A percentile compares a stretch with the other conserved stretches of the same genome.
These are phyloP conservation scores for Carollia perspicillata DNA, from an alignment of 2,113 vertebrate genomes.

Conservation along the genomic window DNA sequence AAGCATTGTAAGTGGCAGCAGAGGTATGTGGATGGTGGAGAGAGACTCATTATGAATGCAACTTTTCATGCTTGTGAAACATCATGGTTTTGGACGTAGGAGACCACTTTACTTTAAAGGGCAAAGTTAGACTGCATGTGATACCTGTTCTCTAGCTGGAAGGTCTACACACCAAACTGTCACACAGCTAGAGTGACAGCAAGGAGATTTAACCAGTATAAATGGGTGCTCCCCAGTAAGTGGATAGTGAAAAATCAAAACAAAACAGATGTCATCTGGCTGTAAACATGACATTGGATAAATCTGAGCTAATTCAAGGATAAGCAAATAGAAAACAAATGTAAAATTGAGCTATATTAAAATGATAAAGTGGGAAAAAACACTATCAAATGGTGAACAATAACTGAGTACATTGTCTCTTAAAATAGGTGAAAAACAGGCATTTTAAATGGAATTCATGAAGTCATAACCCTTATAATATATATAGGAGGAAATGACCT, in stretches of 20 bases:
- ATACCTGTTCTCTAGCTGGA: not conserved
- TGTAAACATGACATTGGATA: not conserved
- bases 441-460: not conserved
- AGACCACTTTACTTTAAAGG: not conserved
- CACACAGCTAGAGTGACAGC: not conserved
- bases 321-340: not conserved
- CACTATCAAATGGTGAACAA: not conserved
- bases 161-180: not conserved
- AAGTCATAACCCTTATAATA: not conserved
- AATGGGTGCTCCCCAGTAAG: not conserved
- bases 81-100: not conserved
- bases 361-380: not conserved
- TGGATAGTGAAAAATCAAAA: not conserved
- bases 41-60: not conserved
- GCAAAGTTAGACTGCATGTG: not conserved
- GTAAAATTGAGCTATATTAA: not conserved
- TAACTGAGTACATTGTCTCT: not conserved
- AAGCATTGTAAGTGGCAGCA: not conserved
- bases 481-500: not conserved
- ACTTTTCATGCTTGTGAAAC: not conserved
- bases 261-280: not conserved
- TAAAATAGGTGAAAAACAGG: not conserved
- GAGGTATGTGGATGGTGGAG: not conserved
- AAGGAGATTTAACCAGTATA: not conserved
- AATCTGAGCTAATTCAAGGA: not conserved